Evolutionary conservation across 2,113 vertebrate genomes (phyloP).

Genomic region (Dasyurus viverrinus): DNA sequence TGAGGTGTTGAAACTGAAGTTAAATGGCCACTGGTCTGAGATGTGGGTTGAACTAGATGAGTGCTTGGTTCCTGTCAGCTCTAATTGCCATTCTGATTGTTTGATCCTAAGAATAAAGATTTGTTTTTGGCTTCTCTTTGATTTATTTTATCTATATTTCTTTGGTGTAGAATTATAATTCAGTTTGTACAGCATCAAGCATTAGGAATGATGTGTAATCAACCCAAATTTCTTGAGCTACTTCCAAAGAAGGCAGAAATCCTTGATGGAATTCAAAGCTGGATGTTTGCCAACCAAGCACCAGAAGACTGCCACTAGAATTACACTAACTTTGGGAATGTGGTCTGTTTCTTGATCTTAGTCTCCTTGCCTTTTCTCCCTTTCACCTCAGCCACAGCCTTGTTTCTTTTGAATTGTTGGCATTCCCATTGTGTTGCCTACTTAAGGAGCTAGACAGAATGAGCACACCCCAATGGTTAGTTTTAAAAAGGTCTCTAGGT

Average conservation of each 20-base stretch:
- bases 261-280: neutral
- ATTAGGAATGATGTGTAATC: neutral
- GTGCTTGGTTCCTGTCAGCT: neutral
- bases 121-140: neutral
- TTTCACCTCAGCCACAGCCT: constrained; percentile 31
- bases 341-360: neutral
- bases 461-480: constrained; percentile 34
- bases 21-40: neutral
- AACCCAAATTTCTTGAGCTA: neutral
- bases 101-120: neutral
- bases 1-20: neutral
- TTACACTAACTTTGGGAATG: neutral
- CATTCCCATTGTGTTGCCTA: constrained; percentile 42
- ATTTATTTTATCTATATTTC: neutral
- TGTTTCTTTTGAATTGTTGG: constrained; percentile 41
- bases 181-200: neutral
- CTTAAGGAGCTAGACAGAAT: neutral
- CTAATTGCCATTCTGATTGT: neutral
- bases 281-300: neutral
- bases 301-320: neutral
- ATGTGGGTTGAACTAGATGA: neutral
- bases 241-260: neutral
- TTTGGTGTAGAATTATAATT: neutral
- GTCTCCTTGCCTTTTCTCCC: constrained; percentile 25
- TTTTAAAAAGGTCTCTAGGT: constrained; percentile 36